phyloP scores from a whole-genome alignment of 2,113 vertebrate genomes.

The Cyphomyrus discorhynchus region DNA sequence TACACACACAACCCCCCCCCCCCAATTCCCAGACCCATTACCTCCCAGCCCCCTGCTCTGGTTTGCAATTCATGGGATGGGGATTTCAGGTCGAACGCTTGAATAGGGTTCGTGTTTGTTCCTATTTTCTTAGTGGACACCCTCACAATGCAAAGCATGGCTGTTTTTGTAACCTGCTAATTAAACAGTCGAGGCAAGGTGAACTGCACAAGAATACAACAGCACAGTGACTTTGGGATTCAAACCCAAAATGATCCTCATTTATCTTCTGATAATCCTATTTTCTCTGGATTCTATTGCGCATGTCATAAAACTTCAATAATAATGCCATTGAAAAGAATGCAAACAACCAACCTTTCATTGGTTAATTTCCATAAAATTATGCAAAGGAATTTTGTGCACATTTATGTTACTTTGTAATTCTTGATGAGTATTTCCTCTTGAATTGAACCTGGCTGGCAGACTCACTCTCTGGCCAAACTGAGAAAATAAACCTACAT shows the following conservation, averaged over 20 bases:
- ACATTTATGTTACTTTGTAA: background rate
- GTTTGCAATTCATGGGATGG: slow-evolving; percentile 34
- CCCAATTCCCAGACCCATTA: slow-evolving; percentile 28
- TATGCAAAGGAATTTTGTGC: background rate
- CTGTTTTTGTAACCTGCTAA: background rate
- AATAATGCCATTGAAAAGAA: background rate
- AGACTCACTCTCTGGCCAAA: background rate
- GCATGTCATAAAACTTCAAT: background rate
- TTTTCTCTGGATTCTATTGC: background rate
- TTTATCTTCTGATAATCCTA: background rate
- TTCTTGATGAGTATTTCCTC: background rate
- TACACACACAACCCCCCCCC: slow-evolving; percentile 48
- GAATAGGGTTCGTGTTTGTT: background rate
- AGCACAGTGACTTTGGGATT: background rate
- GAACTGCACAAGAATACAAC: background rate
- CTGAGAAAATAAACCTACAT: background rate
- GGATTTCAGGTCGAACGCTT: background rate
- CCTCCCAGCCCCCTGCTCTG: slow-evolving; percentile 6
- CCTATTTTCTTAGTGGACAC: background rate
- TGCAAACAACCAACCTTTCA: background rate
- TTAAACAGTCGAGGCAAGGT: background rate
- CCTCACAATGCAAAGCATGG: background rate
- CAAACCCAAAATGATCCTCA: background rate
- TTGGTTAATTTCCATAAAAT: background rate
- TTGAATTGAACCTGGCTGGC: background rate